phyloP scores from a whole-genome alignment of 2,797 vertebrate species.

The Syngnathus rostellatus region DNA sequence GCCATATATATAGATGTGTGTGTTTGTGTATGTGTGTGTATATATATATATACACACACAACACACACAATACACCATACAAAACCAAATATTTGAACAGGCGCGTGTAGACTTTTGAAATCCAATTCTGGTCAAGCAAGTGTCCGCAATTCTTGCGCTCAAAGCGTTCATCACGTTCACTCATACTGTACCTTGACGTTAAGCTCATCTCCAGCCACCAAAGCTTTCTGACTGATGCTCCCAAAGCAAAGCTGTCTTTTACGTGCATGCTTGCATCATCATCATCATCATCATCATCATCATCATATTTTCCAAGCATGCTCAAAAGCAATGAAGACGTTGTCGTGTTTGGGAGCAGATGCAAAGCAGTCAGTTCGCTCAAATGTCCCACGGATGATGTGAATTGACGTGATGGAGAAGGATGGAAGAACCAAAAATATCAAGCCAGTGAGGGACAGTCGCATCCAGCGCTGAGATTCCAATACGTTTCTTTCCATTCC shows the following conservation, averaged over 20 bases:
- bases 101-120: no score
- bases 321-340: conserved; percentile 3
- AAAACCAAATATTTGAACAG: no score
- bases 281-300: no score
- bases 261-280: conserved; percentile 34
- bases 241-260: conserved; percentile 1
- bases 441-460: conserved; percentile 20
- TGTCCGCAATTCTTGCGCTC: background rate
- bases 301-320: conserved; percentile 24
- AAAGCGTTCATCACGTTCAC: background rate
- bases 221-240: conserved; percentile 10
- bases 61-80: no score
- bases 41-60: no score
- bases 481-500: background rate
- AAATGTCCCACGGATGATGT: conserved; percentile 5
- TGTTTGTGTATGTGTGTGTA: no score
- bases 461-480: conserved; percentile 4
- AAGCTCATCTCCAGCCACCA: conserved; percentile 18
- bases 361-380: conserved; percentile 10
- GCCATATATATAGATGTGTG: background rate
- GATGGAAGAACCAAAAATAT: conserved; percentile 17
- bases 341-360: background rate
- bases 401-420: conserved; percentile 15
- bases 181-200: conserved; percentile 35
- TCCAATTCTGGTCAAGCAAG: background rate